Percentiles rank a stretch among this genome's conserved stretches.
Conservation (phyloP, 2,888 invertebrate genomes). For the Hipparchia semele region DNA sequence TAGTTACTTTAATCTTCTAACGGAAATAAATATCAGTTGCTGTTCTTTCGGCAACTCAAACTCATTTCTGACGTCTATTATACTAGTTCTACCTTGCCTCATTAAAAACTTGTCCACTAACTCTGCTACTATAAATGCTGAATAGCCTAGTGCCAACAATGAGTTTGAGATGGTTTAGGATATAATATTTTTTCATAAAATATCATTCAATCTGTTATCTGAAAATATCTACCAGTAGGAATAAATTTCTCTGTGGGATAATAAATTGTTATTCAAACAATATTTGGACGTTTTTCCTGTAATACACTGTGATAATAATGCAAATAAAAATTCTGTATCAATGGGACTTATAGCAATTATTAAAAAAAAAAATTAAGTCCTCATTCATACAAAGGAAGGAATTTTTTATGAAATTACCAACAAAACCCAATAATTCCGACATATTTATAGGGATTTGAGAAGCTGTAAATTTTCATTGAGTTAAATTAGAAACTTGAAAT, state of each 20-base stretch:
- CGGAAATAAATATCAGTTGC: no score
- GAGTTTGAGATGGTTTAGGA: slow-evolving; percentile 1
- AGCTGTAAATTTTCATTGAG: no score
- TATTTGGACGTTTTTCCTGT: not conserved
- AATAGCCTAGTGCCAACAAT: slow-evolving; percentile 1
- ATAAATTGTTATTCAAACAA: not conserved
- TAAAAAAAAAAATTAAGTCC: not conserved
- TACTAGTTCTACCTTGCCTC: no score
- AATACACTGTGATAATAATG: not conserved
- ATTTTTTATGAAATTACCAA: not conserved
- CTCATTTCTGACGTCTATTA: no score
- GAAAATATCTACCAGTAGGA: not conserved
- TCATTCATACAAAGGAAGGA: not conserved
- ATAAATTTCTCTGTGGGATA: not conserved
- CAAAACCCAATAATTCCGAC: no score
- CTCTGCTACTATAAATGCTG: not conserved
- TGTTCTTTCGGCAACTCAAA: no score
- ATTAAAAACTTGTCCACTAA: not conserved
- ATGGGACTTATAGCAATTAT: not conserved
- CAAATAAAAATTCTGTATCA: not conserved
- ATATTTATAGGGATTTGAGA: no score
- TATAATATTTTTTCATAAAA: not conserved
- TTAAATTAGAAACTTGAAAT: no score
- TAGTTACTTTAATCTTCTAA: no score
- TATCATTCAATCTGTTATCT: not conserved